Base-by-base conservation (phyloP, 2,888 invertebrate genomes). In the Drepanosiphum platanoidis region DNA sequence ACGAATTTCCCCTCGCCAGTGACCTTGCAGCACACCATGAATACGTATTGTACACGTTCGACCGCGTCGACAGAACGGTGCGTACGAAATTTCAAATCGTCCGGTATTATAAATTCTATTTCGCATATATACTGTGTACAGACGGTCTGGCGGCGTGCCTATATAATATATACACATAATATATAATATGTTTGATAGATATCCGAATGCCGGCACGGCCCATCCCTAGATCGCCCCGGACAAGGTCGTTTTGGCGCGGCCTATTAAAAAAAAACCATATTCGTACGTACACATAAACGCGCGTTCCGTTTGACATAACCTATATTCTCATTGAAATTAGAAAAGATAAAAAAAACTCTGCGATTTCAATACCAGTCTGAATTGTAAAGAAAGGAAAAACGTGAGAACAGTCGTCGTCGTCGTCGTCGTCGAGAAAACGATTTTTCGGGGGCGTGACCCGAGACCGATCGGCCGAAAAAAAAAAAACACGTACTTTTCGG, bases 161-260 rank as follows among this genome's bases (percentile, higher is more conserved):
- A 8, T 9, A 8, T 5, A 8, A 42, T 46, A 9, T 15, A 3
- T 46, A 46, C 46, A 46, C 18, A 1, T 52, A 18, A n/a, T n/a
- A n/a, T n/a, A n/a, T n/a, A n/a, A n/a, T n/a, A n/a, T 13, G 15
- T 46, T 1, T 46, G 46, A 46, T 46, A 18, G 52, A 52, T 3
- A 3, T 52, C 22, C 15, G 34, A 15, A 34, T 4, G 13, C 7
- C 72, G 1, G 2, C 27, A 1, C 72, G 46, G 46, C 74, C 74
- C 46, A 46, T 74, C 46, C 74, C 5, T 32, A 22, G 32, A 11
- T 52, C 42, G 18, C 27, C n/a, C 61, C 61, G 74, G 30, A 74
- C 74, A 22, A 74, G 74, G 74, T 74, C 32, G 32, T 32, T 46
- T 74, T 46, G 74, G 74, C 46, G 74, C 46, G 18, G 27, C 61